Conservation (phyloP, 2,797 vertebrate species). For the Peromyscus melanophrys region DNA sequence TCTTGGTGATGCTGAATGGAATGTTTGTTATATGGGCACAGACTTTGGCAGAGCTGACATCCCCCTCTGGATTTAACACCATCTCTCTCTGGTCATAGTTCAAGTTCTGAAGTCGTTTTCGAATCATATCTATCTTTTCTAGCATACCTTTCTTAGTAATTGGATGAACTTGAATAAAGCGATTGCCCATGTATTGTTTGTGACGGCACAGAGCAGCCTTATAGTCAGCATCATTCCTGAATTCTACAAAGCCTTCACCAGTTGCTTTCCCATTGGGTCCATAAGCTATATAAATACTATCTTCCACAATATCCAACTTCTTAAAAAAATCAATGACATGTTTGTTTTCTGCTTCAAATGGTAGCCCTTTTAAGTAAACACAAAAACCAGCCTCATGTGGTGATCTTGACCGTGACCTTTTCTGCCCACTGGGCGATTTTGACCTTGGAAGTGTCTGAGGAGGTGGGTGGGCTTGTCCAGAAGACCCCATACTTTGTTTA, state of each 20-base stretch:
- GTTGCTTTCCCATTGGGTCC: conserved; percentile 98
- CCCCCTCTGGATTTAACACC: conserved; percentile 91
- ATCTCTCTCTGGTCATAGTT: conserved; percentile 94
- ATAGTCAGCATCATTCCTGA: conserved; percentile 96
- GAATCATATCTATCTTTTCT: conserved; percentile 97
- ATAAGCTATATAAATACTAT: conserved; percentile 98
- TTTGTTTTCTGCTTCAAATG: conserved; percentile 98
- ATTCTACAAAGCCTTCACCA: conserved; percentile 98
- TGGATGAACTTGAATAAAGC: conserved; percentile 99
- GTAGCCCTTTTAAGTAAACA: conserved; percentile 98
- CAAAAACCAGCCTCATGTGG: conserved; percentile 97
- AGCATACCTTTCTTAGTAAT: conserved; percentile 98
- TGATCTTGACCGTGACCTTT: conserved; percentile 96
- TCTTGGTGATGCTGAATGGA: conserved; percentile 97
- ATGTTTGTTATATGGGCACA: conserved; percentile 99
- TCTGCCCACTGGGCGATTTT: conserved; percentile 91
- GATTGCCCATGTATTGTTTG: conserved; percentile 99
- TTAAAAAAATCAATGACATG: conserved; percentile 99
- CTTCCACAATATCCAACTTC: conserved; percentile 96
- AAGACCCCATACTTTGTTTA: conserved; percentile 91
- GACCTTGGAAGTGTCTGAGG: conserved; percentile 89
- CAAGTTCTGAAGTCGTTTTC: conserved; percentile 94
- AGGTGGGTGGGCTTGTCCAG: conserved; percentile 90
- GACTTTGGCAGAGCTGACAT: conserved; percentile 89
- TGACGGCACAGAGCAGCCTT: conserved; percentile 97